phyloP scores from a whole-genome alignment of 2,888 invertebrate genomes.

The Drosophila maculinotata region DNA sequence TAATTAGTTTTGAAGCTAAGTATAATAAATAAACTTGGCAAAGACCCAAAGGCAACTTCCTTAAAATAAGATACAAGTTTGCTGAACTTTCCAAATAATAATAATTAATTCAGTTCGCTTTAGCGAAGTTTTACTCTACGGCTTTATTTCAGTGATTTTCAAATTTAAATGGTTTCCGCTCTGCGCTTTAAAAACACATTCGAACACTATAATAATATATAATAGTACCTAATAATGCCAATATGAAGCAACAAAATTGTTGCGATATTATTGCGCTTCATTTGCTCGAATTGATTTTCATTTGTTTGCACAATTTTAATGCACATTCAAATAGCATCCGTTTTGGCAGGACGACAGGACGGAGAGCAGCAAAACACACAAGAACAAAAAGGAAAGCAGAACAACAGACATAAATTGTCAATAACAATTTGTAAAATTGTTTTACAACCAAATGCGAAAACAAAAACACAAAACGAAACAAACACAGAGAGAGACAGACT shows the following conservation, averaged over 20 bases:
- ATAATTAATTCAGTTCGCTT: background rate
- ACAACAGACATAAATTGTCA: conserved; percentile 74
- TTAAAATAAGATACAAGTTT: background rate
- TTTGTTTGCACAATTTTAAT: conserved; percentile 56
- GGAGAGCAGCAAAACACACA: conserved; percentile 5
- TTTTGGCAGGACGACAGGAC: conserved; percentile 10
- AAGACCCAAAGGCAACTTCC: no score
- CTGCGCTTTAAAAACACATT: background rate
- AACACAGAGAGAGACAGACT: conserved; percentile 12
- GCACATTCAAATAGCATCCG: conserved; percentile 51
- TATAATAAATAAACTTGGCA: no score
- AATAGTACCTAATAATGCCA: conserved; percentile 42
- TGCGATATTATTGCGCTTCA: conserved; percentile 62
- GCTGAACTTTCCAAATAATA: no score
- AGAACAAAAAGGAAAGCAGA: conserved; percentile 17
- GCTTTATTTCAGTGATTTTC: background rate
- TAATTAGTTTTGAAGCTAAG: no score
- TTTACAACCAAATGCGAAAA: conserved; percentile 55
- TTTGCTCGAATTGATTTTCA: conserved; percentile 71
- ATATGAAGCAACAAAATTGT: conserved; percentile 41
- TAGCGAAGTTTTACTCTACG: background rate
- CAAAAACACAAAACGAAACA: conserved; percentile 33
- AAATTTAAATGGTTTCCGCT: background rate
- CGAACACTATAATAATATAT: background rate
- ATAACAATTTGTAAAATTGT: conserved; percentile 78